Base-by-base conservation (phyloP, 2,113 vertebrate genomes). In the Prunella fulvescens region DNA sequence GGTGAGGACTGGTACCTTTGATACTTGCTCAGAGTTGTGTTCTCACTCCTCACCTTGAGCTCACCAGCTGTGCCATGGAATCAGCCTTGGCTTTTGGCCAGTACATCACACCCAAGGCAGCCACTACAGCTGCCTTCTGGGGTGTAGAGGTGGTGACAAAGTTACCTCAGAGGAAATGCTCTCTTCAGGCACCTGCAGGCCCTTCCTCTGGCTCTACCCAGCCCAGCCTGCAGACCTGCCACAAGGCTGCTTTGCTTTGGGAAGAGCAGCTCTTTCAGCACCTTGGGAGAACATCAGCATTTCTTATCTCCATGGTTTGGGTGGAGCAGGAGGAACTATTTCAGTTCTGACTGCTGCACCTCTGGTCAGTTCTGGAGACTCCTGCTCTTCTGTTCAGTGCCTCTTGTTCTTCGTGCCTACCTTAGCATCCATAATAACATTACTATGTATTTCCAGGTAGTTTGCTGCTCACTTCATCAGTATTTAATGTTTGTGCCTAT, bases 71-170 rank as follows among this genome's bases (percentile, higher is more conserved):
- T 31, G 37, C 40, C n/a, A 88, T 3, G 3, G 17, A 44, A n/a
- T 44, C 24, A 35, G 28, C 35, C 56, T 58, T 5, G 4, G 77
- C 39, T 64, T 79, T 81, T 74, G 13, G 25, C 51, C 48, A 42
- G 23, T 11, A 11, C 19, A 3, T 70, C 5, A 7, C 19, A 26
- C 22, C 7, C 9, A 26, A 14, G 31, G 12, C 1, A 1, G 42
- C 51, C 81, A 1, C 51, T 33, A 7, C 37, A 35, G 1, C 4
- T 9, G 2, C 42, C 31, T 69, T 61, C 31, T 48, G 16, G 39
- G 15, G 26, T 48, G n/a, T 17, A 48, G 80, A 23, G 40, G 17
- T 28, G 17, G 17, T 47, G 44, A 12, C 24, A 18, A 12, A 42
- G 7, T 37, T 18, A 39, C 7, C 5, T 44, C 35, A 44, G 87